phyloP scores from a whole-genome alignment of 2,113 vertebrate genomes.

The Laticauda laticaudata region DNA sequence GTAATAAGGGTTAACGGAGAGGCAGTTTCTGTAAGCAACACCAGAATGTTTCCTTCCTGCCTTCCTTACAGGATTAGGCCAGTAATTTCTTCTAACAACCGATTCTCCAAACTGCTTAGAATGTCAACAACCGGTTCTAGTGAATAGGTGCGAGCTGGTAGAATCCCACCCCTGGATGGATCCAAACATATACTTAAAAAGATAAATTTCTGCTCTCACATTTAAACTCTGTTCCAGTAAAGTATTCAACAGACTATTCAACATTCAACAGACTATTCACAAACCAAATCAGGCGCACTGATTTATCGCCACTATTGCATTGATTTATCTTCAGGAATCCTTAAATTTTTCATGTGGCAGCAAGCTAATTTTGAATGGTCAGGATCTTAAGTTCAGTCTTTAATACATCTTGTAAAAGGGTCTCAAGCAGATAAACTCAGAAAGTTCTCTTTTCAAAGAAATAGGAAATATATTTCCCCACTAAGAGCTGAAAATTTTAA shows the following conservation, averaged over 20 bases:
- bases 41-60: too few relatives aligned
- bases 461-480: neutral
- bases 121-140: too few relatives aligned
- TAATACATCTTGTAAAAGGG: neutral
- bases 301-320: neutral
- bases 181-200: neutral
- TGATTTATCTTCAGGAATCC: neutral
- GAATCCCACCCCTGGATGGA: neutral
- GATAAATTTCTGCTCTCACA: neutral
- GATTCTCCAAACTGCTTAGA: too few relatives aligned
- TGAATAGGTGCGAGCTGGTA: too few relatives aligned
- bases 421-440: neutral
- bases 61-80: too few relatives aligned
- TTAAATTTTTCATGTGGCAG: neutral
- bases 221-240: neutral
- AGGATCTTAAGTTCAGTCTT: neutral
- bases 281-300: neutral
- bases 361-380: neutral
- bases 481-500: neutral
- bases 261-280: neutral
- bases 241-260: neutral
- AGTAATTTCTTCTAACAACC: too few relatives aligned
- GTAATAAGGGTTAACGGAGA: too few relatives aligned
- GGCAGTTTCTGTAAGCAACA: too few relatives aligned
- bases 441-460: neutral